phyloP scores from a whole-genome alignment of 2,888 invertebrate species.

The Lapara coniferarum region DNA sequence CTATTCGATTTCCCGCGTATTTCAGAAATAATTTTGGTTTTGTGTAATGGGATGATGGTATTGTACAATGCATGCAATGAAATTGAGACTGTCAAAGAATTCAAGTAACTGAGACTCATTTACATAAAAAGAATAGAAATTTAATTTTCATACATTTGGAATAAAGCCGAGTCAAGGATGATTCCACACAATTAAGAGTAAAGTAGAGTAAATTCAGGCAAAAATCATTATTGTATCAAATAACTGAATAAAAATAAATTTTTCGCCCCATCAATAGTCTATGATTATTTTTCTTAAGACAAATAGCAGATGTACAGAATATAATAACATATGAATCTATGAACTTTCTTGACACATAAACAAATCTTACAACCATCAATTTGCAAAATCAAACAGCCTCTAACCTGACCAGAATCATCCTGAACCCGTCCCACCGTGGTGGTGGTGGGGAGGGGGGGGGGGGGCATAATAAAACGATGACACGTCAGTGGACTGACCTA shows the following conservation, averaged over 20 bases:
- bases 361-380: no score
- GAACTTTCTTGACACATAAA: no score
- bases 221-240: neutral
- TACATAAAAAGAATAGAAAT: neutral
- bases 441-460: no score
- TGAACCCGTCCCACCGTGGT: conserved; percentile 8
- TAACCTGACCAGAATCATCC: conserved; percentile 16
- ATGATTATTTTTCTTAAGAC: no score
- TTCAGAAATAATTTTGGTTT: conserved; percentile 11
- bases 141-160: conserved; percentile 1
- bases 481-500: conserved; percentile 72
- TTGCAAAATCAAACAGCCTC: neutral
- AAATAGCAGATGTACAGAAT: no score
- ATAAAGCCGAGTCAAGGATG: conserved; percentile 19
- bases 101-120: neutral
- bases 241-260: no score
- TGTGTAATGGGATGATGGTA: conserved; percentile 5
- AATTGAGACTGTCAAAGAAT: neutral
- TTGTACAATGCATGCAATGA: conserved; percentile 20
- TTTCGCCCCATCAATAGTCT: no score
- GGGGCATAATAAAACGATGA: conserved; percentile 31
- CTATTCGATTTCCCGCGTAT: neutral
- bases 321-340: no score
- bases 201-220: neutral
- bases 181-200: neutral